Conservation (phyloP, 1,140 invertebrate species). For the Nymphalis io region DNA sequence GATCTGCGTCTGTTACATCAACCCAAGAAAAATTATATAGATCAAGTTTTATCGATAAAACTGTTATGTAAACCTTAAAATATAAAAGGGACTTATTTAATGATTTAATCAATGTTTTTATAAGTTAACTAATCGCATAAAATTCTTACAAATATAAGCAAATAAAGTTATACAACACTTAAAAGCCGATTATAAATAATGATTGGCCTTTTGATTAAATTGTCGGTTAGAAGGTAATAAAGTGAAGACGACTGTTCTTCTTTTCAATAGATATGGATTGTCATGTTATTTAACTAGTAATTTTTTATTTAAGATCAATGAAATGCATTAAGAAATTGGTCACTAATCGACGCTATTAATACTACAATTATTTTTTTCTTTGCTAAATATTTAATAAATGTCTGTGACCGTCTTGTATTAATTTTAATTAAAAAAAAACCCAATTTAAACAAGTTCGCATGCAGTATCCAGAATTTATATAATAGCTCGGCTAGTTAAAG, state of each 20-base stretch:
- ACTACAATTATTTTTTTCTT: background rate
- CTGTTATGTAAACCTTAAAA: background rate
- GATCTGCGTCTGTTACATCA: background rate
- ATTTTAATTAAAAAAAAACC: background rate
- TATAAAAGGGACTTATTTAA: constrained; percentile 1
- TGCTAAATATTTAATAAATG: background rate
- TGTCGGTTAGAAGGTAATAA: constrained; percentile 19
- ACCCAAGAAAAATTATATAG: background rate
- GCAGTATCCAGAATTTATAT: constrained; percentile 42
- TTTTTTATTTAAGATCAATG: background rate
- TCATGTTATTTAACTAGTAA: background rate
- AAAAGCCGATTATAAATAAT: constrained; percentile 26
- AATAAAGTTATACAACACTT: constrained; percentile 20
- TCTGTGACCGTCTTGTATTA: background rate
- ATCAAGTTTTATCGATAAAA: background rate
- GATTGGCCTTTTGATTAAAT: constrained; percentile 22
- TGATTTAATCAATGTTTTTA: background rate
- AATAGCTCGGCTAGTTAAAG: constrained; percentile 44
- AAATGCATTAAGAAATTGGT: background rate
- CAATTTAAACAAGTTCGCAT: background rate
- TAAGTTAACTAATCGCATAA: constrained; percentile 17
- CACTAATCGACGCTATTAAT: background rate
- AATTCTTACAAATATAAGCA: constrained; percentile 23
- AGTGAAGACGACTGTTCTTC: background rate
- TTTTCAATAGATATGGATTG: background rate